These are phyloP conservation scores for Epinotia demarniana DNA, from an alignment of 2,888 invertebrate species.

Conservation along the genomic window DNA sequence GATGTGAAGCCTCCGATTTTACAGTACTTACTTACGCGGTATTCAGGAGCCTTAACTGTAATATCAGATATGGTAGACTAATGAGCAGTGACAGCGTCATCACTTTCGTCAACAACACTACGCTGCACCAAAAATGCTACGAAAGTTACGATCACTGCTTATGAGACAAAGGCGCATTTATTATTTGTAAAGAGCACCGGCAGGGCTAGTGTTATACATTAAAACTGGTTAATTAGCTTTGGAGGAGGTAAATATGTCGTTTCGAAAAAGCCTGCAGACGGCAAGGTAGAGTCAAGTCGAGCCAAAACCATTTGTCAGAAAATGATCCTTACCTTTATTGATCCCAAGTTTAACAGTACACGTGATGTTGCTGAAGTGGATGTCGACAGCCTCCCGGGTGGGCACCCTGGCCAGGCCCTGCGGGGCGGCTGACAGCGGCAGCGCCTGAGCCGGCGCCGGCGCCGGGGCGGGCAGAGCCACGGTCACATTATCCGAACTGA, in stretches of 20 bases:
- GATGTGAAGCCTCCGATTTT: too few species aligned
- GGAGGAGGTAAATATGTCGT: too few species aligned
- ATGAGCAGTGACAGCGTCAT: too few species aligned
- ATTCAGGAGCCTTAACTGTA: too few species aligned
- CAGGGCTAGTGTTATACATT: not conserved
- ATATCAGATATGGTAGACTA: too few species aligned
- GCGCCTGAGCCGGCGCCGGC: not conserved
- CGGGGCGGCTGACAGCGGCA: constrained; percentile 34
- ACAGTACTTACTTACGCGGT: too few species aligned
- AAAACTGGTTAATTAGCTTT: not conserved
- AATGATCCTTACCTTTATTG: constrained; percentile 85
- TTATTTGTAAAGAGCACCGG: not conserved
- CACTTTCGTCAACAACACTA: too few species aligned
- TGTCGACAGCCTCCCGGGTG: constrained; percentile 85
- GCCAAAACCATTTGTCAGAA: not conserved
- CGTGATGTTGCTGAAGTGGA: constrained; percentile 89
- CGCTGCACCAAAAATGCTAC: too few species aligned
- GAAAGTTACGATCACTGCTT: too few species aligned
- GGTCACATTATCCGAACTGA: constrained; percentile 49
- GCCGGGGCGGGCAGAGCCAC: not conserved
- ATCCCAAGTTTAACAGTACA: constrained; percentile 90
- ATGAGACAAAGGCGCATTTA: not conserved
- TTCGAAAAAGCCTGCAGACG: not conserved
- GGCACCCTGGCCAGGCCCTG: constrained; percentile 64
- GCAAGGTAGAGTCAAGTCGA: not conserved